A percentile compares a stretch with the other conserved stretches of the same genome.
phyloP scores from a whole-genome alignment of 2,797 vertebrate genomes.

The Hippocampus kuda region DNA sequence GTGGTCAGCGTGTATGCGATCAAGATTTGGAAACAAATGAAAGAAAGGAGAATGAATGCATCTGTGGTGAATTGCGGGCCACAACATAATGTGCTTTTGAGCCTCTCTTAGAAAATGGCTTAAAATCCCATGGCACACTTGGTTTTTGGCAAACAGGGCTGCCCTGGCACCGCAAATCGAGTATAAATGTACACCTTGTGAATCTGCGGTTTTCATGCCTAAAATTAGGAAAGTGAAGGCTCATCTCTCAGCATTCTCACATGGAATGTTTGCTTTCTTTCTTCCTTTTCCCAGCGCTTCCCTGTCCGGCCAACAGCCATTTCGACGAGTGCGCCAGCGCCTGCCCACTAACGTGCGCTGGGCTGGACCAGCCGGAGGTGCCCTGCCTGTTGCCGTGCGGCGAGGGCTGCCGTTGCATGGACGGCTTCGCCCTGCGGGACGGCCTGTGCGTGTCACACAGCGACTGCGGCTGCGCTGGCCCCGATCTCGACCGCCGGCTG shows the following conservation, averaged over 20 bases:
- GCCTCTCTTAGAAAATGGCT: no score
- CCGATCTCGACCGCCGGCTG: slow-evolving; percentile 79
- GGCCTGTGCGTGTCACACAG: slow-evolving; percentile 75
- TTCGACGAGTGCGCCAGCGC: slow-evolving; percentile 87
- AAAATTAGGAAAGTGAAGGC: not conserved
- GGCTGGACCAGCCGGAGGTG: slow-evolving; percentile 62
- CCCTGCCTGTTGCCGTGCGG: slow-evolving; percentile 75
- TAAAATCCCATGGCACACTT: no score
- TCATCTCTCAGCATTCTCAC: not conserved
- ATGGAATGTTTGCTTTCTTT: not conserved
- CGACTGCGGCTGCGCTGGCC: slow-evolving; percentile 84
- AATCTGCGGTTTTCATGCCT: not conserved
- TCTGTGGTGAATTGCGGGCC: no score
- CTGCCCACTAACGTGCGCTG: slow-evolving; percentile 83
- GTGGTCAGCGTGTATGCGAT: not conserved
- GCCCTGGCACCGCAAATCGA: no score
- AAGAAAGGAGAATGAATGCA: no score
- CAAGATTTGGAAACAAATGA: no score
- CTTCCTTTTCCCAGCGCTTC: slow-evolving; percentile 66
- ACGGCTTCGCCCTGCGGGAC: slow-evolving; percentile 77
- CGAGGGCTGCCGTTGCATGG: slow-evolving; percentile 90
- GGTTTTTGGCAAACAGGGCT: no score
- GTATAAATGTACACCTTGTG: no score
- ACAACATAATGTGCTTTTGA: no score
- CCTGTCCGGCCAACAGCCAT: slow-evolving; percentile 89